Conservation (phyloP, 2,888 invertebrate genomes). For the Leucania comma region DNA sequence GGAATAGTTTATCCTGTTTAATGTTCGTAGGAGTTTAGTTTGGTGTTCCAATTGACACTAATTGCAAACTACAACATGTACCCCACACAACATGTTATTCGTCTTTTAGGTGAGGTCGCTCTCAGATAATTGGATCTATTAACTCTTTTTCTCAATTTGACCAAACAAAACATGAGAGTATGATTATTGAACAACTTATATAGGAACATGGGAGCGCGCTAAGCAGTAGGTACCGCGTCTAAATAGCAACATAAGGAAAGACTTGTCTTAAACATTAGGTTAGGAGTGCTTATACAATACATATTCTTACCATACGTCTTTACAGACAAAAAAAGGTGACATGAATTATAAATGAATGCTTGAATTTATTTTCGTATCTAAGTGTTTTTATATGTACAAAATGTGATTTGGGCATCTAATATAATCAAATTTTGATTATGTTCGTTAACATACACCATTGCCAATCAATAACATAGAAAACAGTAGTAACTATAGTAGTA, state of each 20-base stretch:
- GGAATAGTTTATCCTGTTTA: conserved; percentile 26
- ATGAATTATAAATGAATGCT: conserved; percentile 59
- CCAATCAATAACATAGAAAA: conserved; percentile 55
- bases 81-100: conserved; percentile 8
- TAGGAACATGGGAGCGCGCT: neutral
- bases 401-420: conserved; percentile 35
- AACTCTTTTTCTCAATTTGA: conserved; percentile 10
- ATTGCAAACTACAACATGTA: conserved; percentile 24
- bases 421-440: conserved; percentile 46
- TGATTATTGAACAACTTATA: neutral
- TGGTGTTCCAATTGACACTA: conserved; percentile 38
- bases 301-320: conserved; percentile 9
- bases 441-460: conserved; percentile 51
- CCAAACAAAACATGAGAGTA: conserved; percentile 7
- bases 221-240: neutral
- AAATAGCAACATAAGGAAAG: neutral
- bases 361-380: conserved; percentile 59
- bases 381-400: conserved; percentile 53
- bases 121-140: neutral
- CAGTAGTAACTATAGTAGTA: conserved; percentile 50
- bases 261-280: neutral
- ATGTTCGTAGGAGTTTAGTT: conserved; percentile 34
- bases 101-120: conserved; percentile 15
- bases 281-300: neutral
- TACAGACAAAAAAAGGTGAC: conserved; percentile 31